Conservation (phyloP, 2,797 vertebrate species). For the Ptychadena robeensis region DNA sequence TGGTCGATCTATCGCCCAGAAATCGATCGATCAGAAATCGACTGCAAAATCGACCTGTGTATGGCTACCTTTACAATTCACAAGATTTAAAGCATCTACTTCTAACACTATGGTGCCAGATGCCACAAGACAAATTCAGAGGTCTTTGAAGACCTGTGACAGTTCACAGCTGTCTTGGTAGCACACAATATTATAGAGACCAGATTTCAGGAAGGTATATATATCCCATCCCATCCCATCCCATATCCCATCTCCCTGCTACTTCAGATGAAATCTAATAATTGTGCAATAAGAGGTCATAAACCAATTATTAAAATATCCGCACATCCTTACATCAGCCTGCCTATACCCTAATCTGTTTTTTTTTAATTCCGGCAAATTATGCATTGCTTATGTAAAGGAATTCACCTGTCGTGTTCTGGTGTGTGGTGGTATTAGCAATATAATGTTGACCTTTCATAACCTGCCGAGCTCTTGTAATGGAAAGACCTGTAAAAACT, state of each 20-base stretch:
- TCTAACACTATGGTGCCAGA: no score
- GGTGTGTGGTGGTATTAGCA: constrained; percentile 50
- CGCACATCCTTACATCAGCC: background rate
- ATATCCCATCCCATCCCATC: no score
- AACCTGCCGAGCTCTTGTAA: constrained; percentile 47
- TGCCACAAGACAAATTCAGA: no score
- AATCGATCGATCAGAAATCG: no score
- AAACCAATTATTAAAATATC: constrained; percentile 27
- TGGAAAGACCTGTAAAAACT: constrained; percentile 46
- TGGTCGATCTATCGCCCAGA: no score
- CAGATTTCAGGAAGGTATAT: no score
- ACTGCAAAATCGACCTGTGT: no score
- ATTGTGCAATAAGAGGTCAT: background rate
- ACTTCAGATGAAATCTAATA: background rate
- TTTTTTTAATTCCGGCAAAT: constrained; percentile 45
- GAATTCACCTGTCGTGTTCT: constrained; percentile 39
- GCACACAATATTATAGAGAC: no score
- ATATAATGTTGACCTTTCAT: constrained; percentile 56
- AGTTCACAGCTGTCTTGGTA: no score
- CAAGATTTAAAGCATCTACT: no score
- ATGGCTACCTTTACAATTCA: no score
- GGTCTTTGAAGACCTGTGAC: no score
- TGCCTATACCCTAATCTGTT: constrained; percentile 24
- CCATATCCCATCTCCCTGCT: background rate
- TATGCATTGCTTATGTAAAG: constrained; percentile 51